These are phyloP conservation scores for Xenopus tropicalis DNA, from an alignment of 2,113 vertebrate species.

Conservation along the genomic window UCB_Xtro_10.0 CM004447.2:18870001-18870500, in stretches of 20 bases:
- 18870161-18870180: neutral
- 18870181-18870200: constrained; percentile 3
- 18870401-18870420: constrained; percentile 28
- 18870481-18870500: neutral
- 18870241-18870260: constrained; percentile 19
- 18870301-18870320: constrained; percentile 30
- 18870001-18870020: neutral
- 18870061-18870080: neutral
- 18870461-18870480: neutral
- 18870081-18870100: neutral
- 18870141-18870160: neutral
- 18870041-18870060: neutral
- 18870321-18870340: constrained; percentile 25
- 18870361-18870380: constrained; percentile 34
- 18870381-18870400: constrained; percentile 29
- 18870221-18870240: constrained; percentile 13
- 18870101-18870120: neutral
- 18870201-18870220: neutral
- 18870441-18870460: constrained; percentile 7
- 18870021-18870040: neutral
- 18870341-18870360: constrained; percentile 14
- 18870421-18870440: constrained; percentile 14
- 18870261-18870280: constrained; percentile 26
- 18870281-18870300: constrained; percentile 19
- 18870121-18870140: neutral